A percentile compares a stretch with the other conserved stretches of the same genome.
These are phyloP conservation scores for Drosophila falleni DNA, from an alignment of 2,888 invertebrate species.

Conservation along the genomic window DNA sequence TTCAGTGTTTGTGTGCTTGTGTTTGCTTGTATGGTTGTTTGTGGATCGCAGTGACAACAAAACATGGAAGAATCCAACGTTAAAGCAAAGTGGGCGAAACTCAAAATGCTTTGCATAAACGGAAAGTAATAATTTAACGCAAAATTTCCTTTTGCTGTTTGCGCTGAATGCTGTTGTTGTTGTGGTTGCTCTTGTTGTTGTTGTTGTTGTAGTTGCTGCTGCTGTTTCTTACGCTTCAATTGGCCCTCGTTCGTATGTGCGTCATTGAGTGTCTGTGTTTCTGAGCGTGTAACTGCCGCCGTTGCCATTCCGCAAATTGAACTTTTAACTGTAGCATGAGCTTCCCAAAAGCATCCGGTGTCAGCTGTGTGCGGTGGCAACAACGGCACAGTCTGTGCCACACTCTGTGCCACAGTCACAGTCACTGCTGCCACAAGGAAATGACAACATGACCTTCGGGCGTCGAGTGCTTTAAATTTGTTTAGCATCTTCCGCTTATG, in stretches of 20 bases:
- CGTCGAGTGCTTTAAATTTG: constrained; percentile 74
- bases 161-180: constrained; percentile 31
- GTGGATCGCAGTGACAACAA: constrained; percentile 54
- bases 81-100: constrained; percentile 67
- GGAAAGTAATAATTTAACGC: constrained; percentile 85
- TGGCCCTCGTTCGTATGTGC: constrained; percentile 49
- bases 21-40: constrained; percentile 8
- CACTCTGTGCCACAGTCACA: too few relatives aligned
- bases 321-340: constrained; percentile 79
- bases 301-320: constrained; percentile 81
- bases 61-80: constrained; percentile 53
- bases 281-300: constrained; percentile 62
- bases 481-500: constrained; percentile 78
- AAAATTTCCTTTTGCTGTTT: constrained; percentile 82
- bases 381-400: constrained; percentile 33
- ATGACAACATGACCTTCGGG: constrained; percentile 77
- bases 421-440: constrained; percentile 56
- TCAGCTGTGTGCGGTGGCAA: constrained; percentile 66
- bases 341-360: constrained; percentile 73
- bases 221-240: constrained; percentile 78
- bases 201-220: constrained; percentile 36
- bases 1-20: neutral
- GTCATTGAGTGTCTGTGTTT: constrained; percentile 14
- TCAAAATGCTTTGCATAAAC: constrained; percentile 82
- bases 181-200: constrained; percentile 8